These are phyloP conservation scores for Villa cingulata DNA, from an alignment of 2,888 invertebrate genomes.

Conservation along the genomic window DNA sequence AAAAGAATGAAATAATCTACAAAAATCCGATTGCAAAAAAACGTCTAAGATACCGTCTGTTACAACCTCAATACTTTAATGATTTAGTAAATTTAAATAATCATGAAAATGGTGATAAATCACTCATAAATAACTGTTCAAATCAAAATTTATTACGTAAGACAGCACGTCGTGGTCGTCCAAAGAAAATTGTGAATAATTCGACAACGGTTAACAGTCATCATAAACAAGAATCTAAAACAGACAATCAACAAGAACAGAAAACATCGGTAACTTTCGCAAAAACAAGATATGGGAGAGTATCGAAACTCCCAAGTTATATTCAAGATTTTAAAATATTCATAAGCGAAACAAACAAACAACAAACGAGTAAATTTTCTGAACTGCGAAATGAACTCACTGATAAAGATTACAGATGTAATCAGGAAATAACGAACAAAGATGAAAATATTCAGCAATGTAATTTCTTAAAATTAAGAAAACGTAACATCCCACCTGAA, in stretches of 20 bases:
- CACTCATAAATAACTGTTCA: too few relatives aligned
- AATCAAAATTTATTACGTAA: too few relatives aligned
- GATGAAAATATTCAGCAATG: neutral
- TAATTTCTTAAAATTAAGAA: too few relatives aligned
- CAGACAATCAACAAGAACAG: neutral
- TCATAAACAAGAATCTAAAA: neutral
- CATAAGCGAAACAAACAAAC: neutral
- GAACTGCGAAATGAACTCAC: neutral
- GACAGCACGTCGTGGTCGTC: neutral
- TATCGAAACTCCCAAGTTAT: conserved; percentile 7
- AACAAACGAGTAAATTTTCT: neutral
- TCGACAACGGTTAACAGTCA: too few relatives aligned
- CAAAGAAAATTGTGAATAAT: neutral
- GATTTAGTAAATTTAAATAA: neutral
- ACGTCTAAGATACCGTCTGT: neutral
- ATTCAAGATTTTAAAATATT: conserved; percentile 1
- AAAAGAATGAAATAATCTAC: conserved; percentile 4
- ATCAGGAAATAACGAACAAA: neutral
- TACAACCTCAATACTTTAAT: neutral
- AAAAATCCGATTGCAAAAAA: conserved; percentile 1
- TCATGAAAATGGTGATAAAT: too few relatives aligned
- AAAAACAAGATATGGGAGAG: conserved; percentile 8
- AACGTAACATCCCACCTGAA: conserved; percentile 23
- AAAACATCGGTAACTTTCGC: neutral
- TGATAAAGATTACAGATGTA: neutral